Base-by-base conservation (phyloP, 1,140 invertebrate species). In the Lethocerus indicus region DNA sequence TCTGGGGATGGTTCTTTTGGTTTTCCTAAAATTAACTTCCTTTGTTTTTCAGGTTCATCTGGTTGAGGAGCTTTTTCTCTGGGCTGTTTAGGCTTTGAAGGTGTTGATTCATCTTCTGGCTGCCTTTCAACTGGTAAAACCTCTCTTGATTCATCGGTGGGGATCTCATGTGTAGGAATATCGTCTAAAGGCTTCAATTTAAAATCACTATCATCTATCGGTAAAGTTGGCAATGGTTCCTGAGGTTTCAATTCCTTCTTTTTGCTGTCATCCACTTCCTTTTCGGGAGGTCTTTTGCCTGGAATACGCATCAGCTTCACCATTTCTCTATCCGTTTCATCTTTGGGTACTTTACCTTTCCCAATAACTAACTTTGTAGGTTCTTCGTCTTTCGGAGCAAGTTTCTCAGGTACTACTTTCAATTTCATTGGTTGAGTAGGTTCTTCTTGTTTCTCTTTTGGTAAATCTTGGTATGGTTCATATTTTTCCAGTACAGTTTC, bases 361-460 rank as follows among this genome's bases (percentile, higher is more conserved):
- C 61, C 63, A 4, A 54, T 45, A 1, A 65, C 70, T 3, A 74
- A 57, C 9, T 59, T 59, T 50, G 63, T 59, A 37, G 65, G 63
- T 53, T 71, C 67, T 40, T 37, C 29, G 39, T 67, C 61, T 47
- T 64, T 56, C 9, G 64, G 60, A 54, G 64, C 59, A 24, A 54
- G 50, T 41, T 58, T 53, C 24, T 49, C 47, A 24, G 52, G 49
- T 12, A 14, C 27, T 54, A 68, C 64, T 28, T 43, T 25, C 18
- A 40, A 20, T 40, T 40, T 26, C 46, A 32, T 25, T 47, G 50
- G 27, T 23, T 51, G 25, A 18, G 50, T 20, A 27, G n/a, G 2
- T 6, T 43, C 21, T 21, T 37, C 47, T 64, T 60, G 1, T 52
- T 52, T 1, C 20, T 51, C 42, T 29, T 49, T 54, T 49, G 23